Percentiles rank a stretch among this genome's conserved stretches.
phyloP scores from a whole-genome alignment of 2,797 vertebrate genomes.

The Clamator glandarius region DNA sequence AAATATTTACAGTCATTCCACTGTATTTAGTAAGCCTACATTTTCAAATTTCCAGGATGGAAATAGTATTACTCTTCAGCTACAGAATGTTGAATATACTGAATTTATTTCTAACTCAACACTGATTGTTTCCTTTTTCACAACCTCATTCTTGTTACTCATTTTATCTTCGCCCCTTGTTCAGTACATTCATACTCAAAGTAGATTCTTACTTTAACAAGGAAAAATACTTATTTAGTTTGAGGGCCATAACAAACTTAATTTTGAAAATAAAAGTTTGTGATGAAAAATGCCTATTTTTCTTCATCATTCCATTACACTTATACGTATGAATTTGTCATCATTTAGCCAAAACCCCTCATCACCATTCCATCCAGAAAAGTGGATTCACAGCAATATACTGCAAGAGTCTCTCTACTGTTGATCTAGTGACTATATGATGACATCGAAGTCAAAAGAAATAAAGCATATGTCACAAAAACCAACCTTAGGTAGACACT shows the following conservation, averaged over 20 bases:
- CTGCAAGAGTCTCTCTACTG: neutral
- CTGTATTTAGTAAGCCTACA: neutral
- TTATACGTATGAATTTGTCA: neutral
- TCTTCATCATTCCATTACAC: neutral
- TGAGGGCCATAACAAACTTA: neutral
- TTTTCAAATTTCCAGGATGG: neutral
- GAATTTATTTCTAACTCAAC: neutral
- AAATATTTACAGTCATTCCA: neutral
- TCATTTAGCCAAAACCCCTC: neutral
- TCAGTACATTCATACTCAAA: neutral
- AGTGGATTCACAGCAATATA: neutral
- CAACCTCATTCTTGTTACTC: neutral
- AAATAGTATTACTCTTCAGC: too few relatives aligned
- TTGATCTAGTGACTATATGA: neutral
- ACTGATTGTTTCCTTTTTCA: neutral
- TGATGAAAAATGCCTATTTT: neutral
- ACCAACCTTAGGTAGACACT: neutral
- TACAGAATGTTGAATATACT: neutral
- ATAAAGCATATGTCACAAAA: neutral
- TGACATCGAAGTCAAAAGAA: neutral
- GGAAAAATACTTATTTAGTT: neutral
- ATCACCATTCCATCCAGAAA: neutral
- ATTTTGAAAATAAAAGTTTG: neutral
- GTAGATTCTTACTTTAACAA: neutral
- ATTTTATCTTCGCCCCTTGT: neutral